A percentile compares a stretch with the other conserved stretches of the same genome.
phyloP scores from a whole-genome alignment of 1,140 invertebrate genomes.

The Drosophila pseudoananassae region DNA sequence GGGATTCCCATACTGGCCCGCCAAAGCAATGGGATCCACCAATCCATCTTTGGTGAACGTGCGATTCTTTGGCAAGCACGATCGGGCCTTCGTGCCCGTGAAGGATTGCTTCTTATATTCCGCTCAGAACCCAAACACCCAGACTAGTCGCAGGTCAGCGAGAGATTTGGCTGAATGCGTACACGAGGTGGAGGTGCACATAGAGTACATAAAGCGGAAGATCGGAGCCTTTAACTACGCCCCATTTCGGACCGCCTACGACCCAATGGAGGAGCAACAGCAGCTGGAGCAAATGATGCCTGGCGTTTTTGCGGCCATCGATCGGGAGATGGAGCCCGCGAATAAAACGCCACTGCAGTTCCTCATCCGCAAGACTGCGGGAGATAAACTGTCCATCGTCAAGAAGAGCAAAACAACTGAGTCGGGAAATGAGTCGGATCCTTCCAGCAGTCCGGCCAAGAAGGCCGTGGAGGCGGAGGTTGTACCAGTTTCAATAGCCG shows the following conservation, averaged over 20 bases:
- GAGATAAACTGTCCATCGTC: slow-evolving; percentile 78
- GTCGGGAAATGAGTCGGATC: slow-evolving; percentile 75
- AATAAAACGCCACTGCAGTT: slow-evolving; percentile 79
- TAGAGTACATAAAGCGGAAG: slow-evolving; percentile 88
- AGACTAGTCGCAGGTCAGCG: slow-evolving; percentile 78
- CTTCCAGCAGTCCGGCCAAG: slow-evolving; percentile 53
- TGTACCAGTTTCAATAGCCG: background rate
- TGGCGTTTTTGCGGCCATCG: slow-evolving; percentile 70
- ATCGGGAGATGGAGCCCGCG: slow-evolving; percentile 68
- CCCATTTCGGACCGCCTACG: slow-evolving; percentile 89
- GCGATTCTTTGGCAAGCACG: slow-evolving; percentile 96
- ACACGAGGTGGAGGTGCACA: slow-evolving; percentile 90
- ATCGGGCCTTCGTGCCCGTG: slow-evolving; percentile 94
- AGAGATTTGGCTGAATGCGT: slow-evolving; percentile 85
- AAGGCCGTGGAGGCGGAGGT: slow-evolving; percentile 25
- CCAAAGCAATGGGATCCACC: slow-evolving; percentile 92
- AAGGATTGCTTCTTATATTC: slow-evolving; percentile 94
- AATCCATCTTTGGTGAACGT: slow-evolving; percentile 93
- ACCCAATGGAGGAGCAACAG: slow-evolving; percentile 87
- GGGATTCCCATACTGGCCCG: slow-evolving; percentile 97
- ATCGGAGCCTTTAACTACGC: slow-evolving; percentile 93
- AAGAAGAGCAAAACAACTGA: slow-evolving; percentile 73
- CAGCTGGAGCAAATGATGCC: slow-evolving; percentile 90
- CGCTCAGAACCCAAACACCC: slow-evolving; percentile 87
- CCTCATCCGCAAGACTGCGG: slow-evolving; percentile 78